Evolutionary conservation across 2,797 vertebrate genomes (phyloP).

Genomic region (Megaceryle alcyon): DNA sequence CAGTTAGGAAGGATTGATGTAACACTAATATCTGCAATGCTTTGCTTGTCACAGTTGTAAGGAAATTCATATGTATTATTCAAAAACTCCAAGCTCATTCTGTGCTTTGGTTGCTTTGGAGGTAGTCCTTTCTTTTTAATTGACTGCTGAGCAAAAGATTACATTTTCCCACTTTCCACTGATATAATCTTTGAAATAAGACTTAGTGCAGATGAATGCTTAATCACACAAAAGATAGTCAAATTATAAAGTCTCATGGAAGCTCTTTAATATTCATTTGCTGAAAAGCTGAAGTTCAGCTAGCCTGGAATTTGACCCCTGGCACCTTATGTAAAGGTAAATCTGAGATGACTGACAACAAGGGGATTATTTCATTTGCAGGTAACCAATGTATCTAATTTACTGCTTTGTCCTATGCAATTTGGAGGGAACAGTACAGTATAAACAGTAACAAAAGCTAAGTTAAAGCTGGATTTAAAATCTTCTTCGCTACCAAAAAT

Average conservation of each 20-base stretch:
- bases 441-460: neutral
- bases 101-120: neutral
- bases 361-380: neutral
- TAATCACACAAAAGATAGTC: conserved; percentile 5
- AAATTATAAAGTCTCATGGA: neutral
- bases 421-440: neutral
- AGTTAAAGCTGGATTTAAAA: neutral
- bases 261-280: conserved; percentile 41
- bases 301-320: neutral
- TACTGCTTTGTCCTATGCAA: neutral
- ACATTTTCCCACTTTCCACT: conserved; percentile 8
- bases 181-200: conserved; percentile 36
- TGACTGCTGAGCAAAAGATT: neutral
- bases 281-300: conserved; percentile 17
- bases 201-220: conserved; percentile 12
- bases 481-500: neutral
- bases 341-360: neutral
- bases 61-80: conserved; percentile 58
- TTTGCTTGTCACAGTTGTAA: conserved; percentile 66
- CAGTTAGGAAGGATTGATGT: conserved; percentile 76
- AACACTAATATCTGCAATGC: conserved; percentile 62
- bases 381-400: neutral
- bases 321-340: neutral
- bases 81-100: conserved; percentile 14
- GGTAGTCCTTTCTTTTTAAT: neutral